A percentile compares a stretch with the other conserved stretches of the same genome.
Conservation (phyloP, 1,140 invertebrate species). For the Drosophila teissieri region DNA sequence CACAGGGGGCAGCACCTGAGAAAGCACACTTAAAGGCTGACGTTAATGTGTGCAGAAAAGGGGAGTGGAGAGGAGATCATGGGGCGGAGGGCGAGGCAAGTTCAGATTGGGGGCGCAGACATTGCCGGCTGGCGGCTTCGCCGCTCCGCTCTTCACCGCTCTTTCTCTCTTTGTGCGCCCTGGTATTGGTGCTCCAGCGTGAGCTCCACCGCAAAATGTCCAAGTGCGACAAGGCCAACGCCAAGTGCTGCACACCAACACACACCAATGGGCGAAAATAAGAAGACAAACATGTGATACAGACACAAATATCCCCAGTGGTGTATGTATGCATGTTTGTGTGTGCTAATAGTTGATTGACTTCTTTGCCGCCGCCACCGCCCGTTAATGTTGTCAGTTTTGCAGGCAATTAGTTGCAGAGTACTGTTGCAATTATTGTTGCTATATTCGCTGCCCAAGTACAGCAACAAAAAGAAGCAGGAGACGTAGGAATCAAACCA, state of each 20-base stretch:
- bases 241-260: conserved; percentile 64
- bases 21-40: conserved; percentile 77
- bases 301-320: conserved; percentile 61
- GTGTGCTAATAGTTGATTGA: conserved; percentile 77
- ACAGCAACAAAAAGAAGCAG: conserved; percentile 18
- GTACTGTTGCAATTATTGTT: conserved; percentile 49
- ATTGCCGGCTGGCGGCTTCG: conserved; percentile 65
- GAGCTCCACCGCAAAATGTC: conserved; percentile 49
- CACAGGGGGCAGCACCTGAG: conserved; percentile 59
- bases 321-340: conserved; percentile 23
- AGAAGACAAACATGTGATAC: conserved; percentile 84
- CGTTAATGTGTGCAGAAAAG: conserved; percentile 58
- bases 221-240: conserved; percentile 83
- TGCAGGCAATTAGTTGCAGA: conserved; percentile 47
- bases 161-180: conserved; percentile 2
- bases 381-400: conserved; percentile 58
- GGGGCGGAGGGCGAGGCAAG: conserved; percentile 23
- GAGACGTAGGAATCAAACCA: neutral
- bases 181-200: conserved; percentile 71
- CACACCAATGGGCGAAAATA: conserved; percentile 76
- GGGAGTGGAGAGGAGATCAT: neutral
- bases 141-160: conserved; percentile 7
- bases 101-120: conserved; percentile 60
- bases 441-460: conserved; percentile 2
- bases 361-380: conserved; percentile 60